phyloP scores from a whole-genome alignment of 2,113 vertebrate genomes.

The Amblyopsis rosae region DNA sequence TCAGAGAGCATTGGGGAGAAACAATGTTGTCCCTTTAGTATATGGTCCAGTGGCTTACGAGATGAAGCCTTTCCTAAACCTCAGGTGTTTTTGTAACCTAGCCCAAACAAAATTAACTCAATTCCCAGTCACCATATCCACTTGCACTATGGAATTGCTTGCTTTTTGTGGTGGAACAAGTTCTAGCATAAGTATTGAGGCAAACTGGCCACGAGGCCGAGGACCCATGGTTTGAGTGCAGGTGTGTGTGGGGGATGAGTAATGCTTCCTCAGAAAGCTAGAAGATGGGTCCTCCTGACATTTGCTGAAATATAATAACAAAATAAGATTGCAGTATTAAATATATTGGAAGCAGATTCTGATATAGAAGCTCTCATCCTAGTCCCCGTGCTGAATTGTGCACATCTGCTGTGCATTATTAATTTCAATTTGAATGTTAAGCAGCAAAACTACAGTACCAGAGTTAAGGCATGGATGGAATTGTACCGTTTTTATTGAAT shows the following conservation, averaged over 20 bases:
- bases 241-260: conserved; percentile 47
- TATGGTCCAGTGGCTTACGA: conserved; percentile 41
- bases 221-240: conserved; percentile 34
- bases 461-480: conserved; percentile 6
- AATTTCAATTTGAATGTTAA: conserved; percentile 42
- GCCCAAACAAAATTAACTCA: conserved; percentile 48
- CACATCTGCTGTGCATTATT: conserved; percentile 44
- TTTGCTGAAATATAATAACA: conserved; percentile 16
- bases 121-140: conserved; percentile 34
- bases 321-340: conserved; percentile 27
- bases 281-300: neutral
- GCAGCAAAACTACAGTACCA: conserved; percentile 23
- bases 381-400: conserved; percentile 20
- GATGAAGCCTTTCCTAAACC: conserved; percentile 35
- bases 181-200: conserved; percentile 52
- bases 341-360: conserved; percentile 8
- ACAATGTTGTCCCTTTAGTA: conserved; percentile 1
- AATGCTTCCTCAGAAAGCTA: conserved; percentile 14
- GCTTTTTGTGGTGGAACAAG: conserved; percentile 61
- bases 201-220: conserved; percentile 50
- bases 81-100: conserved; percentile 41
- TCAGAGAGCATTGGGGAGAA: neutral
- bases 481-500: neutral
- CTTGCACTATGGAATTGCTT: conserved; percentile 53
- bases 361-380: neutral